Conservation (phyloP, 2,113 vertebrate species). For the Salvelinus namaycush region DNA sequence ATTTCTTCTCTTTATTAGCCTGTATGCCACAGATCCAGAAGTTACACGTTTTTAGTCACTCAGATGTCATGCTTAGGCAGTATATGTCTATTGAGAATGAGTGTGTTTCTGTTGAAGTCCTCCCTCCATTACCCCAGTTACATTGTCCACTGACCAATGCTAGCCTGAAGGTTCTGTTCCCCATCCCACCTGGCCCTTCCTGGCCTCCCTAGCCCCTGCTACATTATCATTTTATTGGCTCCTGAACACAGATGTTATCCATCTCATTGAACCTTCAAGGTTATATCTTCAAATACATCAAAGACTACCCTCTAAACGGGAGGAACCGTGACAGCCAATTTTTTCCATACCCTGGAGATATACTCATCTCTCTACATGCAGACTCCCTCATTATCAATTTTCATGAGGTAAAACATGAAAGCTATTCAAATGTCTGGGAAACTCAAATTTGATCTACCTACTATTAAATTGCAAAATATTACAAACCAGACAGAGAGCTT, state of each 20-base stretch:
- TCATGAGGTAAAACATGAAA: constrained; percentile 27
- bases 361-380: constrained; percentile 11
- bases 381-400: constrained; percentile 36
- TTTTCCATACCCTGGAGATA: constrained; percentile 50
- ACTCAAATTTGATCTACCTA: constrained; percentile 32
- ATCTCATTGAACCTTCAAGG: constrained; percentile 71
- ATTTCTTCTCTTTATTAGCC: neutral
- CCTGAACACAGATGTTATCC: constrained; percentile 70
- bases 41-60: too few relatives aligned
- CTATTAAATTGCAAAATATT: constrained; percentile 33
- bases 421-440: constrained; percentile 19
- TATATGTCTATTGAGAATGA: too few relatives aligned
- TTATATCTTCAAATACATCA: constrained; percentile 69
- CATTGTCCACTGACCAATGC: constrained; percentile 23
- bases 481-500: constrained; percentile 28
- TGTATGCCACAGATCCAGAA: neutral
- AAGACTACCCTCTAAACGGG: constrained; percentile 52
- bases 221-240: constrained; percentile 60
- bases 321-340: constrained; percentile 49
- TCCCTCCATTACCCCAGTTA: too few relatives aligned
- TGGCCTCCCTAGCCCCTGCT: constrained; percentile 9
- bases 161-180: constrained; percentile 50
- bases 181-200: constrained; percentile 42
- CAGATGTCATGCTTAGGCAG: too few relatives aligned
- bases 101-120: too few relatives aligned